Evolutionary conservation across 2,888 invertebrate genomes (phyloP), one percentile per base, ranked within the genome.

Genomic region (Calliopum simillimum): DNA sequence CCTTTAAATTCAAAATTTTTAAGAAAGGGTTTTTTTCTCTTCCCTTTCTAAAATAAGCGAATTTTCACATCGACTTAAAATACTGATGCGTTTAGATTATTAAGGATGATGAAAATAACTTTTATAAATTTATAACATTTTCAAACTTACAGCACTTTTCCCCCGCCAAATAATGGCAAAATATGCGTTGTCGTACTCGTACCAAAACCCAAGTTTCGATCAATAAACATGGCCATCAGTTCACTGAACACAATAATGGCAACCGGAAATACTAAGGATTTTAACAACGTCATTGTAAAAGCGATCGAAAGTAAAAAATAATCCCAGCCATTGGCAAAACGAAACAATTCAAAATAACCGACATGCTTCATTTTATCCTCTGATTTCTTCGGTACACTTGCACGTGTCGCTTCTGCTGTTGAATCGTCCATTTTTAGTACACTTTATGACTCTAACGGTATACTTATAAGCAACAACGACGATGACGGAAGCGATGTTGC

Each of bases 201-300:
- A n/a, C 89, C 89, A 4, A 80, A 84, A 81, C 86, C 87, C 69
- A 88, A 85, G 6, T 89, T 90, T 16, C 91, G 86, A 85, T 91
- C 90, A 74, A 92, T 90, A 75, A 93, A 87, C 72, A 92, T 86
- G 16, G 91, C 87, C 2, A 91, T 90, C 83, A 92, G 89, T 84
- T 92, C 91, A 76, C 92, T 92, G 82, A 93, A 93, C 12, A 91
- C 87, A 75, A 93, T 89, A 41, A 91, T 89, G 46, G 90, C 89
- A 21, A 90, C 81, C 1, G 93, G 93, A 79, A 91, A 78, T 51
- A 89, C 89, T 55, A 90, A 80, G 4, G 91, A 89, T 79, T 89
- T 90, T 44, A 91, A 75, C 0, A 87, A 80, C 8, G 90, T 89
- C 72, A 90, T 85, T 19, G 91, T 62, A 51, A 90, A 76, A 1